phyloP scores from a whole-genome alignment of 2,888 invertebrate genomes.

The Eulithis prunata region DNA sequence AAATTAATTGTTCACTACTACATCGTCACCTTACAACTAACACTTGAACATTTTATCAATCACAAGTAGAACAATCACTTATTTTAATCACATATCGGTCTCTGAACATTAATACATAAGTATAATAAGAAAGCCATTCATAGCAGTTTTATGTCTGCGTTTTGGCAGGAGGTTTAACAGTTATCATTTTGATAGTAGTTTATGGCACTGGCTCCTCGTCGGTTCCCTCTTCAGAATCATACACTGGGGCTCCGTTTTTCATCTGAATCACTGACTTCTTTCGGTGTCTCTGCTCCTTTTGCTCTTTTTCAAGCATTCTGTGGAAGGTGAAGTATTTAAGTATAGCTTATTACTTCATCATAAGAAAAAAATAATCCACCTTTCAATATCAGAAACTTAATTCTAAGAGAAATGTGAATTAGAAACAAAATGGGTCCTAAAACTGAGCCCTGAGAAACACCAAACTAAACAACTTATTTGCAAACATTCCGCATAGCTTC shows the following conservation, averaged over 20 bases:
- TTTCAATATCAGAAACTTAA: neutral
- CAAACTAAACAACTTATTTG: neutral
- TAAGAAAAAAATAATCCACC: neutral
- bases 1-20: conserved; percentile 48
- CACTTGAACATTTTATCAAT: conserved; percentile 52
- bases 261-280: conserved; percentile 86
- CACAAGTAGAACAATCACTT: conserved; percentile 68
- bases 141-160: conserved; percentile 13
- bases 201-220: conserved; percentile 87
- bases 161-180: conserved; percentile 51
- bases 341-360: neutral
- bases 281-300: conserved; percentile 81
- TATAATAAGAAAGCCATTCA: conserved; percentile 16
- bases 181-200: conserved; percentile 43
- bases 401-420: neutral
- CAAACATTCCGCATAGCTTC: too few relatives aligned
- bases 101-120: conserved; percentile 9
- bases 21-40: conserved; percentile 37
- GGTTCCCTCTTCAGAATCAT: conserved; percentile 86
- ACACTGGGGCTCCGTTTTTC: conserved; percentile 81
- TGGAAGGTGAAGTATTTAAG: conserved; percentile 31
- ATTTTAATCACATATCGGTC: conserved; percentile 44
- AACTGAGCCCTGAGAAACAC: neutral
- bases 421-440: conserved; percentile 1
- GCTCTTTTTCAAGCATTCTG: conserved; percentile 77